Conservation (phyloP, 2,113 vertebrate genomes). For the Rhipidura dahli region DNA sequence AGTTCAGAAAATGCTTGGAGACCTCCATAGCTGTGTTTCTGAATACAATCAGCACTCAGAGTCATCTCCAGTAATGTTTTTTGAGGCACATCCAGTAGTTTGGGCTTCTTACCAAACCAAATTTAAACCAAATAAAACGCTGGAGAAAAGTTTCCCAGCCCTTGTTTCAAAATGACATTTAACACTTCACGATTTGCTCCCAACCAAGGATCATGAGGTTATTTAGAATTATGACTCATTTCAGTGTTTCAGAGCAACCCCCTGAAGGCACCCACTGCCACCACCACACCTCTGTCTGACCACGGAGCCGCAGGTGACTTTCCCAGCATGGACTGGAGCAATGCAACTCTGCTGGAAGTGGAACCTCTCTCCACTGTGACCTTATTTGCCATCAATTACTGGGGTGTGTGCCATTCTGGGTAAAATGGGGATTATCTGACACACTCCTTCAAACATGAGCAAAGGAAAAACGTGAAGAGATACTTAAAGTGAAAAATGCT, state of each 20-base stretch:
- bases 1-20: neutral
- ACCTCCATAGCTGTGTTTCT: neutral
- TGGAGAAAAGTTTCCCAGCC: neutral
- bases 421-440: neutral
- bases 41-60: neutral
- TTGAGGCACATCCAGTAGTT: neutral
- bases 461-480: neutral
- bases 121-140: accelerated
- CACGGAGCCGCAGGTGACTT: neutral
- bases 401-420: neutral
- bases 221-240: neutral
- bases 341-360: neutral
- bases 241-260: neutral
- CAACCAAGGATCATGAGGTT: neutral
- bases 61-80: neutral
- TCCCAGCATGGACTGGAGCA: neutral
- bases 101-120: neutral
- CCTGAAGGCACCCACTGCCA: neutral
- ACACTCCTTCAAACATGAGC: neutral
- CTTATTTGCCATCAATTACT: neutral
- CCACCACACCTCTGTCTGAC: neutral
- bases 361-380: neutral
- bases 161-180: neutral
- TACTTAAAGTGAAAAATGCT: neutral
- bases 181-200: neutral